Conservation (phyloP, 2,113 vertebrate species). For the Gnathonemus longibarbis region DNA sequence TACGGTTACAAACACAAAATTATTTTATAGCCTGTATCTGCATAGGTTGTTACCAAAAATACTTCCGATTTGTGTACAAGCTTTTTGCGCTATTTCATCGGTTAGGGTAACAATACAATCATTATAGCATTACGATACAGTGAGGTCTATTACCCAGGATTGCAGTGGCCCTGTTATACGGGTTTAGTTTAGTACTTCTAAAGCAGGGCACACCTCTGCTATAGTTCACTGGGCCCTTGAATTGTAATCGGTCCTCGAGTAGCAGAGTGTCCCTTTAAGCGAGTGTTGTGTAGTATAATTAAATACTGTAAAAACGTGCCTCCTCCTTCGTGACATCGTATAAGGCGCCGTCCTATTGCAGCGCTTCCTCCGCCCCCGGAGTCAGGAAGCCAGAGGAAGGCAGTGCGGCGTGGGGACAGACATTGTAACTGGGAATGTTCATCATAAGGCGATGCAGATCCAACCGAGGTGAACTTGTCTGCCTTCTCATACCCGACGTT, state of each 20-base stretch:
- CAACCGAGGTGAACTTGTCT: conserved; percentile 69
- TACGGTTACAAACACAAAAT: background rate
- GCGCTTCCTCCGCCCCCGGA: conserved; percentile 73
- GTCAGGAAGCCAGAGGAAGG: conserved; percentile 69
- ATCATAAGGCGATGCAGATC: conserved; percentile 56
- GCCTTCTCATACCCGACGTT: background rate
- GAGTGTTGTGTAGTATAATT: conserved; percentile 43
- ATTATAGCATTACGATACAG: background rate
- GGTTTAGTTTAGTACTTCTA: background rate
- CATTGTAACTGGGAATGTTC: conserved; percentile 52
- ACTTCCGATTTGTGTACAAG: background rate
- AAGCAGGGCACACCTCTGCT: background rate
- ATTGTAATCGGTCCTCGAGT: background rate
- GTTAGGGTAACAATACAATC: background rate
- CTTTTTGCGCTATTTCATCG: background rate
- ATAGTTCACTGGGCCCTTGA: background rate
- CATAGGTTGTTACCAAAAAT: background rate
- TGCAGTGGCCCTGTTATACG: background rate
- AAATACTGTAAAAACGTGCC: conserved; percentile 33
- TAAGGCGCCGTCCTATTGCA: conserved; percentile 72
- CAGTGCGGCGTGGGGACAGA: conserved; percentile 62
- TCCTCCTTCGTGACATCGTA: conserved; percentile 75
- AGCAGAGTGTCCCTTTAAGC: conserved; percentile 64
- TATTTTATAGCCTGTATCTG: background rate
- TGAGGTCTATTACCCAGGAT: background rate